Evolutionary conservation across 2,113 vertebrate species (phyloP), one percentile per base, ranked within the genome.

Genomic region (Melanerpes aurifrons): DNA sequence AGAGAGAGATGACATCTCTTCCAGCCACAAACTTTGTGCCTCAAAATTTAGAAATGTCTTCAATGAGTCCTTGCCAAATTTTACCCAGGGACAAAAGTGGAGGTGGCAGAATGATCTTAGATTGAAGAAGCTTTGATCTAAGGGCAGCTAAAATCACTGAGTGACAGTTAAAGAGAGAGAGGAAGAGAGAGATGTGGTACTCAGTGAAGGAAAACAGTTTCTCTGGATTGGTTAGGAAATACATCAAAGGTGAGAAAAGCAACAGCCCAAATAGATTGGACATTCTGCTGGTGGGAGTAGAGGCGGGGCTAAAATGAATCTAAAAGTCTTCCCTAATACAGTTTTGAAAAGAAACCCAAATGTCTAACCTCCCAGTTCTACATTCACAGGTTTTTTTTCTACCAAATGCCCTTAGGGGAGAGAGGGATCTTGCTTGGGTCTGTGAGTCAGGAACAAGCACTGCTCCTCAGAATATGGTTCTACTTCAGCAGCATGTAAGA

Each of bases 401-500:
- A 21, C 18, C 15, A n/a, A 37, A 71, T 25, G 22, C 48, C 48
- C 22, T 53, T 14, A 86, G 50, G 50, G 79, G 5, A 68, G 13
- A 58, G 6, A 71, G 19, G 10, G 20, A 35, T 76, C 20, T 70
- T 4, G 0, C 75, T 43, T 59, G 57, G 22, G 31, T 71, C 79
- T 53, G 57, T 53, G 32, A 87, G 73, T 4, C 12, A 8, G 86
- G 72, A 94, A 71, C 74, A 64, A 78, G 21, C 63, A 50, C 64
- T 85, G 82, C 86, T 76, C 28, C 73, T 84, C 47, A 47, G 78
- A 72, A 86, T 9, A 9, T 28, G 29, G 37, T 56, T 96, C 48
- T 15, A 61, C 63, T 87, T 93, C 86, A 95, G 47, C 87, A 76
- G 69, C 79, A 56, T 19, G 12, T 13, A 61, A 84, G 72, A 95